Conservation (phyloP, 2,888 invertebrate genomes). For the Drosophila putrida region DNA sequence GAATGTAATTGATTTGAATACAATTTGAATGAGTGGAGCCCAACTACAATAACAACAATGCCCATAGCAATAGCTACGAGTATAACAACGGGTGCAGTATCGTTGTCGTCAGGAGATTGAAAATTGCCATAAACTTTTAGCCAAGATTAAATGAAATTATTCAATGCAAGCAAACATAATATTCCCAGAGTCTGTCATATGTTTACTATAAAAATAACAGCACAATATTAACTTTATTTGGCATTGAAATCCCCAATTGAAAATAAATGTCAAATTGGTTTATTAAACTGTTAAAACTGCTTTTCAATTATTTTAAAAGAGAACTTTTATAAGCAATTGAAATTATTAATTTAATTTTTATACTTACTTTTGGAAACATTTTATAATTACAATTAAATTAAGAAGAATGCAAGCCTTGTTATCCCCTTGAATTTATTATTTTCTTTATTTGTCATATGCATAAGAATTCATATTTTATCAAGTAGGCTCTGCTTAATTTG, state of each 20-base stretch:
- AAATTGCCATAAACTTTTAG: constrained; percentile 69
- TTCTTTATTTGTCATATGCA: not conserved
- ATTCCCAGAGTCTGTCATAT: constrained; percentile 43
- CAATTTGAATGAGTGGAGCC: constrained; percentile 72
- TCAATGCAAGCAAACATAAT: constrained; percentile 35
- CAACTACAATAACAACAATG: constrained; percentile 42
- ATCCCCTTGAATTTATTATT: not conserved
- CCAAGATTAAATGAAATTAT: constrained; percentile 69
- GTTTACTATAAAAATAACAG: constrained; percentile 2
- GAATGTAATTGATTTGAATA: constrained; percentile 81
- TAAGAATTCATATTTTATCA: not conserved
- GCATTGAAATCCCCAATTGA: constrained; percentile 17
- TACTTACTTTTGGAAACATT: too few relatives aligned
- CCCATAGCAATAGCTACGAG: constrained; percentile 21
- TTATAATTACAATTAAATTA: too few relatives aligned
- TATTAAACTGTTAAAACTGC: constrained; percentile 2
- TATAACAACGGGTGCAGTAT: constrained; percentile 62
- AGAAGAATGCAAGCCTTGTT: too few relatives aligned
- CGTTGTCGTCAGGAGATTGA: constrained; percentile 52
- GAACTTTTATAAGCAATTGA: not conserved
- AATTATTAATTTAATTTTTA: not conserved
- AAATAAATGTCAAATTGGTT: constrained; percentile 16
- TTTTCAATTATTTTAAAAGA: constrained; percentile 3
- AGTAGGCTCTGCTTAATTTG: not conserved
- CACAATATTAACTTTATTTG: constrained; percentile 8